Percentiles rank a stretch among this genome's conserved stretches.
Evolutionary conservation across 2,797 vertebrate species (phyloP).

Genomic region (Sebastes trivittatus): DNA sequence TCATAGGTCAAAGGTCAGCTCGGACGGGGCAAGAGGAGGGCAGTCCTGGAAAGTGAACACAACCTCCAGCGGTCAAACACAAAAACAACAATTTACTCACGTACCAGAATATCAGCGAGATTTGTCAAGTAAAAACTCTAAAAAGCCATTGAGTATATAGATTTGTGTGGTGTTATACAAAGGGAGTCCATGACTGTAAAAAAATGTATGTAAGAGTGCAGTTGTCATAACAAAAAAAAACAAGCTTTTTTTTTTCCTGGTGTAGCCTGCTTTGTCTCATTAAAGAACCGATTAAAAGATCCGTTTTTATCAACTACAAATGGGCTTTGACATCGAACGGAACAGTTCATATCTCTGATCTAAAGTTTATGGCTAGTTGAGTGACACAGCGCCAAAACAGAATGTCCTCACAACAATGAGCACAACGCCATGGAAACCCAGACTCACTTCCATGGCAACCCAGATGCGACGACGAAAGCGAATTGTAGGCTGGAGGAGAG

Average conservation of each 20-base stretch:
- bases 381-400: conserved; percentile 18
- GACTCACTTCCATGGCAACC: conserved; percentile 61
- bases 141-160: conserved; percentile 86
- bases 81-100: conserved; percentile 45
- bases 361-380: neutral
- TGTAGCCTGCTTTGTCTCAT: conserved; percentile 87
- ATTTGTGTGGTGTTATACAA: conserved; percentile 85
- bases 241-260: conserved; percentile 76
- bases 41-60: conserved; percentile 64
- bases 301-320: conserved; percentile 74
- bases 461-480: conserved; percentile 43
- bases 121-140: conserved; percentile 69
- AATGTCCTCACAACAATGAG: conserved; percentile 49
- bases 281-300: conserved; percentile 78
- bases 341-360: conserved; percentile 32
- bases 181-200: conserved; percentile 84
- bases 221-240: conserved; percentile 80
- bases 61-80: conserved; percentile 35
- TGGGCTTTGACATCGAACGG: conserved; percentile 30
- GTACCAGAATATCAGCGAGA: conserved; percentile 60
- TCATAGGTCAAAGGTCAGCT: conserved; percentile 75
- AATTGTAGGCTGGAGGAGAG: conserved; percentile 33
- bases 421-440: conserved; percentile 52
- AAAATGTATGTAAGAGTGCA: conserved; percentile 86
- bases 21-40: conserved; percentile 54